phyloP scores from a whole-genome alignment of 2,113 vertebrate species.

The Pomatorhinus ruficollis region DNA sequence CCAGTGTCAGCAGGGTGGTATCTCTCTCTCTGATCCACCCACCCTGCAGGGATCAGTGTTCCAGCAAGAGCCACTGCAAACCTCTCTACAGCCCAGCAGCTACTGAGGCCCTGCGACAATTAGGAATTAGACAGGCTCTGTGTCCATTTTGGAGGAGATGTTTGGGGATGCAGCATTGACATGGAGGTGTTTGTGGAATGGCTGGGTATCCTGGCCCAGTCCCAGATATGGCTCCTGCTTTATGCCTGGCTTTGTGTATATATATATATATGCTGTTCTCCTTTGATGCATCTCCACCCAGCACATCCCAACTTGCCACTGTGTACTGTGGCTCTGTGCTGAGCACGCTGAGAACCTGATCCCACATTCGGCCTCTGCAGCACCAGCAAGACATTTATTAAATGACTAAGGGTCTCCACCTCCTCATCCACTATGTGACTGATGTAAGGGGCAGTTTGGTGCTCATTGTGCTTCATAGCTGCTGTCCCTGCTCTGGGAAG shows the following conservation, averaged over 20 bases:
- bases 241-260: background rate
- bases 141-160: background rate
- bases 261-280: background rate
- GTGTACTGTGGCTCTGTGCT: background rate
- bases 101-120: background rate
- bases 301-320: background rate
- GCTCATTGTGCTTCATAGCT: background rate
- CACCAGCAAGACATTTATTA: background rate
- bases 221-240: background rate
- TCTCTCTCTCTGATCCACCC: background rate
- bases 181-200: background rate
- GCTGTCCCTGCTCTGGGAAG: background rate
- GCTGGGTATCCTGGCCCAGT: background rate
- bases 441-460: background rate
- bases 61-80: background rate
- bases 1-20: background rate
- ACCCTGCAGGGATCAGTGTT: background rate
- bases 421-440: background rate
- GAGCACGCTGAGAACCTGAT: fast-evolving
- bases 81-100: background rate
- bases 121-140: background rate
- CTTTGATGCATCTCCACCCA: background rate
- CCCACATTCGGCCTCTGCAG: fast-evolving
- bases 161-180: background rate
- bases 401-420: background rate